Base-by-base conservation (phyloP, 2,797 vertebrate species). In the Myotis pilosus region DNA sequence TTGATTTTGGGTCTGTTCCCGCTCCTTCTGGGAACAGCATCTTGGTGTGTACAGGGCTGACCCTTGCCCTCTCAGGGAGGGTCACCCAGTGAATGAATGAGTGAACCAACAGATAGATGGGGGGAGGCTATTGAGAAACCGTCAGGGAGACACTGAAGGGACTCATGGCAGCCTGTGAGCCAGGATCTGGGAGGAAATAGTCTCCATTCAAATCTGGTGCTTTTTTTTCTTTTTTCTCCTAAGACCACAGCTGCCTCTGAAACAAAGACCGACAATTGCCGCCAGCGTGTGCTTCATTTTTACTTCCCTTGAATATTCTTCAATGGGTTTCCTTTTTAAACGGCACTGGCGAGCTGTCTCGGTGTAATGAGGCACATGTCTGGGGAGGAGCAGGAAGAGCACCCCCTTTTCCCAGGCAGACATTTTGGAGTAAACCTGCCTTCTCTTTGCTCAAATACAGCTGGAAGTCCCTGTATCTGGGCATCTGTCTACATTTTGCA, bases 221-320 rank as follows among this genome's bases (percentile, higher is more conserved):
- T 85, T 55, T 23, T 60, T 13, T 23, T 60, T 13, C 4, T 28
- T 60, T 60, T 60, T 66, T n/a, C 66, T 80, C 64, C 22, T 3
- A 47, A 80, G n/a, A 66, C 22, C 72, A 33, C 88, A 96, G 95
- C 86, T 93, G 95, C 57, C 87, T 72, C 53, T 0, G 6, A 71
- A 92, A 95, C 82, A 90, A 93, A 93, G 78, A 68, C 71, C 0
- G 17, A 33, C n/a, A 38, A 69, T 10, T 79, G 33, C 71, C 0
- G 36, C 38, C 30, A 6, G 71, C 66, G 6, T 0, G 38, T 5
- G 55, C 75, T 38, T n/a, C 76, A 13, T 36, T 64, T 53, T 49
- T 5, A 62, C 85, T 90, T 96, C 94, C 95, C 81, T 33, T 76
- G 38, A 41, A 53, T 57, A 30, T n/a, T 82, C 81, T 55, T 68